A percentile compares a stretch with the other conserved stretches of the same genome.
Conservation (phyloP, 2,113 vertebrate species). For the Kryptolebias marmoratus region DNA sequence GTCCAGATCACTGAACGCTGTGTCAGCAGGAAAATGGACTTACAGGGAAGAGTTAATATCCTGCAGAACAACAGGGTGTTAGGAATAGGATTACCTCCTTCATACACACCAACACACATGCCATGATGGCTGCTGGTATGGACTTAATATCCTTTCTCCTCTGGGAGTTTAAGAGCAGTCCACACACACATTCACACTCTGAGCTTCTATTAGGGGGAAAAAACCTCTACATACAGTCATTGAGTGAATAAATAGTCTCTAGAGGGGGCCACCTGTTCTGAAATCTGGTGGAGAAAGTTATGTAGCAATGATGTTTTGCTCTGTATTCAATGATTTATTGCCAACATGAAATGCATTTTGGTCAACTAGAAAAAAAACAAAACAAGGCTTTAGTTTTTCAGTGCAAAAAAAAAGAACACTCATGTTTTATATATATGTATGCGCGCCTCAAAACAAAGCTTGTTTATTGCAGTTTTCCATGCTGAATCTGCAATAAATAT, state of each 20-base stretch:
- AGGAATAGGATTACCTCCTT: slow-evolving; percentile 52
- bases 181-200: slow-evolving; percentile 11
- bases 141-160: slow-evolving; percentile 72
- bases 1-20: slow-evolving; percentile 40
- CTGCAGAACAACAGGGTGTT: slow-evolving; percentile 57
- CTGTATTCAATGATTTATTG: too few species aligned
- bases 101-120: slow-evolving; percentile 18
- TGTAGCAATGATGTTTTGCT: too few species aligned
- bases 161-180: slow-evolving; percentile 42
- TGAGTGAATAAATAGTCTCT: neutral
- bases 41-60: slow-evolving; percentile 71
- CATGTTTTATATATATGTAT: neutral
- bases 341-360: too few species aligned
- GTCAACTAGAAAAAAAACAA: neutral
- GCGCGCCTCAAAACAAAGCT: neutral
- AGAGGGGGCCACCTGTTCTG: slow-evolving; percentile 46
- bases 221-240: neutral
- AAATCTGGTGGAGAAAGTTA: slow-evolving; percentile 5
- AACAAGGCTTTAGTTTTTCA: neutral
- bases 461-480: neutral
- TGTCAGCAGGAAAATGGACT: slow-evolving; percentile 50
- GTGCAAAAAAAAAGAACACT: neutral
- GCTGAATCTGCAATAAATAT: neutral
- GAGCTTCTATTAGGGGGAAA: neutral
- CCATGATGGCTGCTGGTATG: slow-evolving; percentile 34